Percentiles rank a stretch among this genome's conserved stretches.
phyloP scores from a whole-genome alignment of 2,888 invertebrate genomes.

The Chromoteleia sp. region DNA sequence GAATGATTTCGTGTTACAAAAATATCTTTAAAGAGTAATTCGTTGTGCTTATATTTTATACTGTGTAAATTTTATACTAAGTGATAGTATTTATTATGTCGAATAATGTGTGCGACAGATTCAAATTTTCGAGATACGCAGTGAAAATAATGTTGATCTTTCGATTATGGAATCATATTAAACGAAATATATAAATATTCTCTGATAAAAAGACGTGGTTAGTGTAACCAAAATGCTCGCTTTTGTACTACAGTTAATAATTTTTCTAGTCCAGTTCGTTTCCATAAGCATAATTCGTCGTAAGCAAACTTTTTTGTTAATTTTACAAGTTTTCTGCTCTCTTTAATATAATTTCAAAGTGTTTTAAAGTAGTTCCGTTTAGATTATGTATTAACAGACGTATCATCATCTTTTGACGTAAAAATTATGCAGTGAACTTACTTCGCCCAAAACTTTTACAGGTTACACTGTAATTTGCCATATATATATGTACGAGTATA shows the following conservation, averaged over 20 bases:
- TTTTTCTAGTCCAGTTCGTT: conserved; percentile 9
- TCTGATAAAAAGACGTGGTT: conserved; percentile 6
- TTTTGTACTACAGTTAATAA: conserved; percentile 15
- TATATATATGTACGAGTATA: too few species aligned
- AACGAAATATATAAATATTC: not conserved
- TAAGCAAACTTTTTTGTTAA: conserved; percentile 25
- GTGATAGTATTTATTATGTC: too few species aligned
- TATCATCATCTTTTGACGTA: conserved; percentile 18
- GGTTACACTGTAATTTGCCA: too few species aligned
- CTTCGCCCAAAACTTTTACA: not conserved
- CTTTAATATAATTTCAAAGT: conserved; percentile 14
- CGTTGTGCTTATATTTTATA: too few species aligned
- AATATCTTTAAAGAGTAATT: too few species aligned
- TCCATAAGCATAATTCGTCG: conserved; percentile 18
- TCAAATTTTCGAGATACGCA: not conserved
- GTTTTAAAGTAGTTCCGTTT: conserved; percentile 8
- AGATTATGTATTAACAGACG: conserved; percentile 1
- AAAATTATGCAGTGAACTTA: conserved; percentile 9
- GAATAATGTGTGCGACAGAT: too few species aligned
- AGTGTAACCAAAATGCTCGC: conserved; percentile 8
- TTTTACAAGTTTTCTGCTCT: conserved; percentile 7
- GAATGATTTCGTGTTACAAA: too few species aligned
- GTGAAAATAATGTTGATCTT: not conserved
- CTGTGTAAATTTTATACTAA: too few species aligned
- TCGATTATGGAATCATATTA: not conserved